Evolutionary conservation across 1,140 invertebrate species (phyloP).

Genomic region (Aphelenchoides avenae): DNA sequence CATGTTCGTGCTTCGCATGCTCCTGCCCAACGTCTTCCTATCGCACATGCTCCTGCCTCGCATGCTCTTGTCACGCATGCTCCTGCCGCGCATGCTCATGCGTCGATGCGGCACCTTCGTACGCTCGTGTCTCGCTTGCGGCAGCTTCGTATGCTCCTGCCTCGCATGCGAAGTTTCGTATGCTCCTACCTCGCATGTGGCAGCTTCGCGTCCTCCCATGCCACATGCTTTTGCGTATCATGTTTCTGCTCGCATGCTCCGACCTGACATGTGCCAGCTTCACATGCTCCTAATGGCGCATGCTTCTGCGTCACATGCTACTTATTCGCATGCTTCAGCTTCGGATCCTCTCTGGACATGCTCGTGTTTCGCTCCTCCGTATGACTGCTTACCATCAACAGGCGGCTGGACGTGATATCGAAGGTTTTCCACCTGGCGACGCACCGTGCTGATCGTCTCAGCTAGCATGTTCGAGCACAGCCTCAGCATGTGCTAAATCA

Average conservation of each 20-base stretch:
- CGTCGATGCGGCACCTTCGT: too few species aligned
- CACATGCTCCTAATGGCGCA: background rate
- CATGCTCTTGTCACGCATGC: too few species aligned
- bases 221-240: background rate
- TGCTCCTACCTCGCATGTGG: background rate
- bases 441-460: slow-evolving; percentile 30
- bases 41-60: too few species aligned
- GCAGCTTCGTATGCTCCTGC: too few species aligned
- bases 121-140: too few species aligned
- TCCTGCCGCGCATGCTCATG: background rate
- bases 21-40: too few species aligned
- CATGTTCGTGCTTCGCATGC: too few species aligned
- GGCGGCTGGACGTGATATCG: slow-evolving; percentile 18
- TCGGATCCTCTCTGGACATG: background rate
- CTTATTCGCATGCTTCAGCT: background rate
- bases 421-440: slow-evolving; percentile 29
- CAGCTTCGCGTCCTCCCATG: background rate
- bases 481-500: slow-evolving; percentile 27
- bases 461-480: slow-evolving; percentile 26
- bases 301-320: background rate
- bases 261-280: background rate
- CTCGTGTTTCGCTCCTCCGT: background rate
- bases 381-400: slow-evolving; percentile 19
- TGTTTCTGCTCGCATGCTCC: slow-evolving; percentile 10
- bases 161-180: background rate